Conservation (phyloP, 64 coral and sea anemone species). For the Actinia equina region DNA sequence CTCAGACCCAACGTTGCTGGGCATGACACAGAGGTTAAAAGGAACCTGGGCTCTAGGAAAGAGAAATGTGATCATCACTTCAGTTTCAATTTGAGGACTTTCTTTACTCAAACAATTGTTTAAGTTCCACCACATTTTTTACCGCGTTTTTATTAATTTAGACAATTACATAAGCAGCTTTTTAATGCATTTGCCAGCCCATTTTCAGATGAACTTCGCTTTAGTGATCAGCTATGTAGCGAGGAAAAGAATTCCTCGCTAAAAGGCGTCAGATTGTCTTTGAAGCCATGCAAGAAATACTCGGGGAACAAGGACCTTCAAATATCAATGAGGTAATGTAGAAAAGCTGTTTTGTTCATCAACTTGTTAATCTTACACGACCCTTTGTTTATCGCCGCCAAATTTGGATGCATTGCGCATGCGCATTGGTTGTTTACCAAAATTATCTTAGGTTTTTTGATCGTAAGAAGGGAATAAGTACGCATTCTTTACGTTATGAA, state of each 20-base stretch:
- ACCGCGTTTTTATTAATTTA: too few relatives aligned
- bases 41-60: too few relatives aligned
- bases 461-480: background rate
- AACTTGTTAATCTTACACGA: background rate
- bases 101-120: too few relatives aligned
- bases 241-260: conserved; percentile 58
- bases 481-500: background rate
- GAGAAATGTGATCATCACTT: too few relatives aligned
- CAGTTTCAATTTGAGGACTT: too few relatives aligned
- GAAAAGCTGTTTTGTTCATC: background rate
- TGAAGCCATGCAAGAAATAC: conserved; percentile 66
- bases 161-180: too few relatives aligned
- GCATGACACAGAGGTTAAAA: too few relatives aligned
- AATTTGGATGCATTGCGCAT: background rate
- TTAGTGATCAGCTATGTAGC: conserved; percentile 61
- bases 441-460: background rate
- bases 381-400: too few relatives aligned
- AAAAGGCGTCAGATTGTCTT: conserved; percentile 50
- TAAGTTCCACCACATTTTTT: too few relatives aligned
- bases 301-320: conserved; percentile 61
- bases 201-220: conserved; percentile 41
- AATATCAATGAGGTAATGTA: conserved; percentile 60
- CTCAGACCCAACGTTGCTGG: too few relatives aligned
- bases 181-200: background rate
- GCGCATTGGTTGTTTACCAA: background rate